A percentile compares a stretch with the other conserved stretches of the same genome.
Evolutionary conservation across 2,113 vertebrate genomes (phyloP).

Genomic region (Corythoichthys intestinalis): DNA sequence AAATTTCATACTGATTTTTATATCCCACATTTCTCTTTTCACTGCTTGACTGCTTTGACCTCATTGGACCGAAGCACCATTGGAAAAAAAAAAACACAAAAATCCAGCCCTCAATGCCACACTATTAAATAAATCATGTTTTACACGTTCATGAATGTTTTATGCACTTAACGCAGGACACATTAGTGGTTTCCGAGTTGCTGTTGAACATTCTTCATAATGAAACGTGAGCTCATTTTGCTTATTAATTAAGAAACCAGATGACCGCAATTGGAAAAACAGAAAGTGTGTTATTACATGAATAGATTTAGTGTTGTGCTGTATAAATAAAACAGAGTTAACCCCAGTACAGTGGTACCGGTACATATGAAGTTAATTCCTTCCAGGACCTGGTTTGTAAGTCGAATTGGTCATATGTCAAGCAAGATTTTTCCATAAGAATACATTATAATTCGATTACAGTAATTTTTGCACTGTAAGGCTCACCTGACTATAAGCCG

Average conservation of each 20-base stretch:
- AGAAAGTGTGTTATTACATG: background rate
- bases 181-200: slow-evolving; percentile 2
- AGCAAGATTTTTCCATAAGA: too few species aligned
- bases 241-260: slow-evolving; percentile 5
- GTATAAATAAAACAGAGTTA: too few species aligned
- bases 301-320: background rate
- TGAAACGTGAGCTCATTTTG: background rate
- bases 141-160: slow-evolving; percentile 8
- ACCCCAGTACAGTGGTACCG: too few species aligned
- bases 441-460: too few species aligned
- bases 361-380: too few species aligned
- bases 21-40: background rate
- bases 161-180: slow-evolving; percentile 2
- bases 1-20: background rate
- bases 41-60: background rate
- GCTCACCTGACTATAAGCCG: too few species aligned
- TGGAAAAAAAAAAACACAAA: background rate
- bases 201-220: background rate
- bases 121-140: background rate
- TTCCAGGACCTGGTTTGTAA: too few species aligned
- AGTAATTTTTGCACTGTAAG: too few species aligned
- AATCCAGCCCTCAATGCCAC: background rate
- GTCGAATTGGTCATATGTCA: too few species aligned
- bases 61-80: background rate
- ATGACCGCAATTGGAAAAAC: background rate